Base-by-base conservation (phyloP, 2,888 invertebrate species). In the Endotricha flammealis region DNA sequence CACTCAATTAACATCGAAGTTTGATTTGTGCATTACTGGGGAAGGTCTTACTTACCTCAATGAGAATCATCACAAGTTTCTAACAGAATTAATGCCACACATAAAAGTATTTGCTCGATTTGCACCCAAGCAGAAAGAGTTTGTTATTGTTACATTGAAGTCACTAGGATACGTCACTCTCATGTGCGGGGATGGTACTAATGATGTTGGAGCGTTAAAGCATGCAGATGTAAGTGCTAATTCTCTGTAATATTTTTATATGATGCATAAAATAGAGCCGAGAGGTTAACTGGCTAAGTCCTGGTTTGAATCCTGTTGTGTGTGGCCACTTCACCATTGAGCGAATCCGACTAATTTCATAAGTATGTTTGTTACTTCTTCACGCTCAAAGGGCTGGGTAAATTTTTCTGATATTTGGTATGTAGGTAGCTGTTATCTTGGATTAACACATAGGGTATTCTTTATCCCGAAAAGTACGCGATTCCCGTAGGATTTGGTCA, bases 141-240 rank as follows among this genome's bases (percentile, higher is more conserved):
- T 92, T 64, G 94, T 99, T 1, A 93, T 99, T 27, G 94, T 96
- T 5, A 92, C 94, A 3, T 79, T 99, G 34, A 98, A 97, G 69
- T 89, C 91, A 16, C 82, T 95, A 7, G 99, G 99, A 3, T 96
- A 91, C 63, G 91, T 91, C 2, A 97, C 98, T 0, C 87, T 99
- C 1, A 99, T 99, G 99, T 99, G 99, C 68, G 99, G 99, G 1
- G 99, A 99, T 83, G 99, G 99, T 36, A 99, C 99, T 1, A 99
- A 99, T 73, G 99, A 99, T 81, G 99, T 99, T 7, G 99, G 99
- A 10, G 98, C 98, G 3, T 83, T 99, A 32, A 99, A 99, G 80
- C 99, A 99, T 80, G 98, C 99, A 17, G 94, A 99, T 80, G 98
- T 95, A 62, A 93, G 93, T 89, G 45, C 20, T 11, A 11, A 13